Evolutionary conservation across 2,888 invertebrate genomes (phyloP), one percentile per base, ranked within the genome.

Genomic region (Sturmia bella): DNA sequence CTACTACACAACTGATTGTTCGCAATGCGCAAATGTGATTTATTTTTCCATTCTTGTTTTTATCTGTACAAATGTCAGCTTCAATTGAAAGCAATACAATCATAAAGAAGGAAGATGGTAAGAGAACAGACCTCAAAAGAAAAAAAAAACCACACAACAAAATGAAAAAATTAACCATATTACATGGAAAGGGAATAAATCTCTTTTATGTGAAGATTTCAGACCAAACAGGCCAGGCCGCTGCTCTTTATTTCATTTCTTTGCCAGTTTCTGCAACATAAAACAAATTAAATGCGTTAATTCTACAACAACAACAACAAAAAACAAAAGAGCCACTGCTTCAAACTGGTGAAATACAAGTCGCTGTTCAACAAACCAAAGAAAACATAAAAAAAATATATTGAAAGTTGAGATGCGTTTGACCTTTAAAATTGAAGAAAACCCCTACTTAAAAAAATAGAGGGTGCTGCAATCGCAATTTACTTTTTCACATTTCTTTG

Each of bases 401-500:
- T 69, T 87, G 89, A 88, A 89, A 89, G 88, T 83, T 85, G 89
- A 89, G 89, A 89, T 88, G 86, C 87, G 88, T 84, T 84, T 85
- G 72, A 77, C 81, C 73, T 69, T 57, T 52, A 37, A 39, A 39
- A 17, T 50, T 48, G 69, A 13, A 17, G 56, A 43, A 43, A 56
- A n/a, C n/a, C n/a, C n/a, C 19, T 39, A 37, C 1, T 19, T 78
- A 66, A 21, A 15, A 9, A 32, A 15, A 27, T 27, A 27, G 3
- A 27, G 27, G 27, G 27, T 27, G 27, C 3, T 27, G 27, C 27
- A 27, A 4, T 27, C 6, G 27, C 27, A 27, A 27, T 27, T 27
- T 3, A 6, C 27, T 27, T 3, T 3, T 32, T 32, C 1, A 7
- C 1, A 32, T 32, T 32, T 32, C 9, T 7, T 32, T 32, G 1